Percentiles rank a stretch among this genome's conserved stretches.
Evolutionary conservation across 2,797 vertebrate species (phyloP).

Genomic region (Halcyon chelicuti): DNA sequence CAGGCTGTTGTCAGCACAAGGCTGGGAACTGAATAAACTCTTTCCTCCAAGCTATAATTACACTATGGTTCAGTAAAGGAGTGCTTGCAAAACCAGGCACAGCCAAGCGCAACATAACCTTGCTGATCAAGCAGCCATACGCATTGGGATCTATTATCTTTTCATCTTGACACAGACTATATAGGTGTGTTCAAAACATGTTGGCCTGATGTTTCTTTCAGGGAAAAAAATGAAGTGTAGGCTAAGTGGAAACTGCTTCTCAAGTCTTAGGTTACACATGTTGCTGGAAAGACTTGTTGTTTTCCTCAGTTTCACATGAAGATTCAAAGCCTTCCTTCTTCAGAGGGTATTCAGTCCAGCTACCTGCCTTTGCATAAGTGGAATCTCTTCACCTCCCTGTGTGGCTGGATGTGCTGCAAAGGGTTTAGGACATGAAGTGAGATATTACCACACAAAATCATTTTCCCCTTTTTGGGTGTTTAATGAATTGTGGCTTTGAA

Average conservation of each 20-base stretch:
- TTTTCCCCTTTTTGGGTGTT: neutral
- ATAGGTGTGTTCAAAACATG: neutral
- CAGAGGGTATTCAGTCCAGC: neutral
- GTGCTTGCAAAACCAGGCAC: neutral
- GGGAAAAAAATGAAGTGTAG: neutral
- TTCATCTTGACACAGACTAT: neutral
- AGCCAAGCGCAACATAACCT: neutral
- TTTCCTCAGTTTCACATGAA: neutral
- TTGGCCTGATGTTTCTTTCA: neutral
- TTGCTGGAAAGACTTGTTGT: neutral
- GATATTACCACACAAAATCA: neutral
- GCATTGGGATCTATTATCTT: neutral
- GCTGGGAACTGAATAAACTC: neutral
- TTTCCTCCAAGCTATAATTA: neutral
- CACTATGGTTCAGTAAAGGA: neutral
- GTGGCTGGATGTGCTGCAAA: neutral
- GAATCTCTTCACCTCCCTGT: neutral
- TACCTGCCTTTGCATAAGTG: neutral
- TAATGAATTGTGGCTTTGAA: neutral
- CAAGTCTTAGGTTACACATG: neutral
- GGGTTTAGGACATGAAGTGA: neutral
- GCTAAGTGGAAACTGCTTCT: neutral
- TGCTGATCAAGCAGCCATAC: neutral
- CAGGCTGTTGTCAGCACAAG: neutral
- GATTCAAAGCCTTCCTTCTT: neutral